Evolutionary conservation across 2,113 vertebrate species (phyloP).

Genomic region (Platanista minor): DNA sequence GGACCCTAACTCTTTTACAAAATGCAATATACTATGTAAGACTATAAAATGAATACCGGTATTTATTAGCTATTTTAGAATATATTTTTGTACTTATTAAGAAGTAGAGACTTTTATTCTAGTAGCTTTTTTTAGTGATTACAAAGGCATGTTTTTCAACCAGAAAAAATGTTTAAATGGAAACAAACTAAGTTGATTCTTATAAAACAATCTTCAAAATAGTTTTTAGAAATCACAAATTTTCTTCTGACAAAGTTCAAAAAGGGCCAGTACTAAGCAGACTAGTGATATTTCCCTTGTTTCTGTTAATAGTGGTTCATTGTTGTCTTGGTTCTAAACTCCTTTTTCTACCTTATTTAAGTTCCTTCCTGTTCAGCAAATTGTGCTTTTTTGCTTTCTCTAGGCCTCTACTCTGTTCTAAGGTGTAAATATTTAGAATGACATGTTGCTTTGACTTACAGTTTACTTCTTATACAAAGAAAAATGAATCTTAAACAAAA

Average conservation of each 20-base stretch:
- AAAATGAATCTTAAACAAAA: not conserved
- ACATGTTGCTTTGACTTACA: not conserved
- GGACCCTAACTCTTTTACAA: not conserved
- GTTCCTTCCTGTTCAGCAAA: not conserved
- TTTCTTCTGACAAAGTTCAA: not conserved
- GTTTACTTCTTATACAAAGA: not conserved
- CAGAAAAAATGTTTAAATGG: not conserved
- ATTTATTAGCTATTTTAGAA: not conserved
- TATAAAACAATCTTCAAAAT: not conserved
- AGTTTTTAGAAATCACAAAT: not conserved
- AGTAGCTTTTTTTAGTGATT: not conserved
- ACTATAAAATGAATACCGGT: not conserved
- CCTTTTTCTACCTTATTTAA: not conserved
- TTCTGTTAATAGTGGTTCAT: not conserved
- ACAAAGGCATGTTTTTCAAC: not conserved
- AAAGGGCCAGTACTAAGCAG: not conserved
- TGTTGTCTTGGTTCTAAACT: not conserved
- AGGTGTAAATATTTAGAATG: not conserved
- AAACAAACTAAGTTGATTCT: not conserved
- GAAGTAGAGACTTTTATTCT: constrained; percentile 3
- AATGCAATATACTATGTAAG: not conserved
- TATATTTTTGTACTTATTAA: not conserved
- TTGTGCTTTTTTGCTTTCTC: not conserved
- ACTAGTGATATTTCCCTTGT: not conserved
- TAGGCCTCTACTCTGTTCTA: not conserved